Base-by-base conservation (phyloP, 2,797 vertebrate genomes). In the Sebastes steindachneri region DNA sequence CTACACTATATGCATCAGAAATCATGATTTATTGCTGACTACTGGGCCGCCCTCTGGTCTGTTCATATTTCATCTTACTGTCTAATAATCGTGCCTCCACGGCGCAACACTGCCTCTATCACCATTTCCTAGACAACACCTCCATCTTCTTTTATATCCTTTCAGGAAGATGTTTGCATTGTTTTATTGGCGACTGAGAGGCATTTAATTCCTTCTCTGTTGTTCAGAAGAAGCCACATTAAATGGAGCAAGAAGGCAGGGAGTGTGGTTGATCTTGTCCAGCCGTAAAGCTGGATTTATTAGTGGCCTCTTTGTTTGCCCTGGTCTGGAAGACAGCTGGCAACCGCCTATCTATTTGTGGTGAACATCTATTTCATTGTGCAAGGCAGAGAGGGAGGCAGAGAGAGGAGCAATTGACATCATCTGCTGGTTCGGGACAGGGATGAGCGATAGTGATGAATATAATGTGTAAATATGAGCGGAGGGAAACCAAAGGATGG, bases 221-320 rank as follows among this genome's bases (percentile, higher is more conserved):
- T 90, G 89, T 93, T 92, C 91, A 83, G 90, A 93, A 91, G 92
- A 88, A 93, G 90, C 90, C 89, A 91, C 92, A 92, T 94, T 94
- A 95, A 95, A 94, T 85, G 89, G 88, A 94, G 88, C 91, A 92
- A 90, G 92, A 73, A 91, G 91, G 88, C 92, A 79, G 92, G 83
- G 93, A 91, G 93, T 92, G 90, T 76, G 92, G 91, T 91, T 91
- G 93, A 92, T 95, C 93, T 95, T 89, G 77, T 84, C 91, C 86
- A 92, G 92, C 94, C 94, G 92, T 94, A 93, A 95, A 95, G 91
- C 95, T 92, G 94, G 94, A 96, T 96, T 96, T 96, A 96, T 96
- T 96, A 96, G 94, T 37, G 65, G 92, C 85, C 90, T 94, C 93
- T 77, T 78, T 94, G 93, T 96, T 96, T 96, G 95, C 94, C 92